Base-by-base conservation (phyloP, 2,888 invertebrate genomes). In the Lepidocyrtinus sp. region DNA sequence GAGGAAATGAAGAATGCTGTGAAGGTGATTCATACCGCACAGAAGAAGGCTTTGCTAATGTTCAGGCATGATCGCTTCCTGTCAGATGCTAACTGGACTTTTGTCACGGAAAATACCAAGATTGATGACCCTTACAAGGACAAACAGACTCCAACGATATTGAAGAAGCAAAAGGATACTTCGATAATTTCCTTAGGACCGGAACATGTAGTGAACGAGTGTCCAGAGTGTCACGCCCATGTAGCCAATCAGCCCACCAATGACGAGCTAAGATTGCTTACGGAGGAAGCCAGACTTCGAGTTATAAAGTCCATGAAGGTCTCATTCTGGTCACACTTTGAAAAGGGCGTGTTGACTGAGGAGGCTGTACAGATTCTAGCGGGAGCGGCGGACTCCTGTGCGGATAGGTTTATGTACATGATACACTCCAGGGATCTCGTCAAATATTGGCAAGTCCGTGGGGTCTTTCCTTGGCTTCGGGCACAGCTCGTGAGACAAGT, bases 251-350 rank as follows among this genome's bases (percentile, higher is more conserved):
- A 91, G 77, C 92, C 91, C 0, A 91, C 92, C 0, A 89, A 90
- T 83, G 91, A 91, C 77, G 92, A 92, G 85, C 89, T 91, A 25
- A 89, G 90, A 21, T 91, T 91, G 86, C 91, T 92, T 91, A 89
- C 87, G 15, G 89, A 89, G 61, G 92, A 92, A 88, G 92, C 92
- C 0, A 90, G 92, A 75, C 89, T 91, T 63, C 89, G 92, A 3
- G 90, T 92, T 1, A 87, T 92, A 1, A 92, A 92, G 88, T 91
- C 92, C 0, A 89, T 92, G 87, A 92, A 82, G 89, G 88, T 89
- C 83, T 92, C 91, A 0, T 92, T 91, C 85, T 92, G 92, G 91
- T 89, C 91, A 0, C 93, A 92, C 87, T 92, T 91, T 85, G 92
- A 92, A 84, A 91, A 91, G 73, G 92, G 92, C 0, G 90, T 92